Evolutionary conservation across 2,797 vertebrate species (phyloP), one percentile per base, ranked within the genome.

Genomic region (Hoplostethus atlanticus): DNA sequence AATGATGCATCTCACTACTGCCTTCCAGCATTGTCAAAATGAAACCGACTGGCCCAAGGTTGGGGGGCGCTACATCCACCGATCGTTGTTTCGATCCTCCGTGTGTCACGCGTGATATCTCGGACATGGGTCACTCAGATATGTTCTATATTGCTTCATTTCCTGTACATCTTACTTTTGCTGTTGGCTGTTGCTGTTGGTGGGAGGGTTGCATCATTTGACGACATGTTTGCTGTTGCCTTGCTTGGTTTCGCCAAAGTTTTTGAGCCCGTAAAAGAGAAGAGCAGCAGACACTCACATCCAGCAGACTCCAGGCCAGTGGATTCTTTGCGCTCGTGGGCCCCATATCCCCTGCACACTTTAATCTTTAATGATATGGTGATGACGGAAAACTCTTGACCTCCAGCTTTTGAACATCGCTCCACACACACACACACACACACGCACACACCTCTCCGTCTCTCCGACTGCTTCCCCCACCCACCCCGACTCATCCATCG

Each of bases 361-460:
- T 89, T 83, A 83, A 87, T 90, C 89, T 91, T 86, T 93, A 93
- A 93, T 92, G 87, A 82, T 87, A 76, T 72, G 68, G 91, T 86
- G 92, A 92, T 87, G 91, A 93, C 72, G 44, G 91, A 92, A 84
- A 76, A 71, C 85, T 87, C 81, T 87, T 89, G 91, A 92, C 91
- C 92, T 90, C 85, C 59, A 69, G 72, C 73, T 77, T 77, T 5
- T 57, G 44, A 47, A 11, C 71, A 44, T 17, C 16, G 71, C 48
- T 30, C 30, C 61, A 44, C 71, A 53, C 77, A 50, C 75, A 36
- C 66, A n/a, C 47, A 63, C 75, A 47, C 61, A 44, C 71, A 53
- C 77, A 50, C 75, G 31, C 66, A n/a, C 47, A 63, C 75, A 73
- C 4, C 47, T 73, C 21, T 69, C 79, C 78, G 84, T 76, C 82